A percentile compares a stretch with the other conserved stretches of the same genome.
phyloP scores from a whole-genome alignment of 1,140 invertebrate species.

The Belonocnema kinseyi region DNA sequence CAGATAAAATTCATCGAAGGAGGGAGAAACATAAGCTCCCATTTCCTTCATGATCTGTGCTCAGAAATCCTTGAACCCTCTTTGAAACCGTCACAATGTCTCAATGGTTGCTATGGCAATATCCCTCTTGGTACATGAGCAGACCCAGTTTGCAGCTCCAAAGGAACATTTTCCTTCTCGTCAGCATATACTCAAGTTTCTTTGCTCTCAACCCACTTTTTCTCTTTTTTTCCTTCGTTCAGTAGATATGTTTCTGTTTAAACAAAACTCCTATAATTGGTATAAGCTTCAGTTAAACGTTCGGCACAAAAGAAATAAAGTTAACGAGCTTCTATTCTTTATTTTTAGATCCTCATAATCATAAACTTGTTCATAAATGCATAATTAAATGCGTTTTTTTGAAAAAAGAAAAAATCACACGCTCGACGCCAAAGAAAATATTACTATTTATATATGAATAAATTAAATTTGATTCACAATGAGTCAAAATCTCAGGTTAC shows the following conservation, averaged over 20 bases:
- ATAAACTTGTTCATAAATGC: too few species aligned
- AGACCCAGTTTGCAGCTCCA: not conserved
- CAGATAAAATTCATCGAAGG: conserved; percentile 6
- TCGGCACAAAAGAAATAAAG: too few species aligned
- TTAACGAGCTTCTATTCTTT: too few species aligned
- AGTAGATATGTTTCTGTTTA: not conserved
- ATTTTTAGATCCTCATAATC: too few species aligned
- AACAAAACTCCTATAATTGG: not conserved
- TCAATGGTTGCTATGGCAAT: conserved; percentile 50
- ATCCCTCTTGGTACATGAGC: conserved; percentile 35
- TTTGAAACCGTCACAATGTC: conserved; percentile 17
- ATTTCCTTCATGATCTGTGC: not conserved
- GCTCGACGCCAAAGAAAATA: too few species aligned
- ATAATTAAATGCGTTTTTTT: too few species aligned
- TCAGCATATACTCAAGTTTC: conserved; percentile 6
- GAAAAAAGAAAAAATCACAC: too few species aligned
- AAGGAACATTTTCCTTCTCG: conserved; percentile 3
- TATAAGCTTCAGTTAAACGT: too few species aligned
- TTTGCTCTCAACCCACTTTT: not conserved
- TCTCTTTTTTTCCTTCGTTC: not conserved
- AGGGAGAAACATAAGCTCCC: not conserved
- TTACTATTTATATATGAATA: too few species aligned
- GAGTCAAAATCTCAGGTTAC: too few species aligned
- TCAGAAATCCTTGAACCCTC: conserved; percentile 3
- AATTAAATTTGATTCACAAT: too few species aligned